Evolutionary conservation across 2,113 vertebrate genomes (phyloP), one percentile per base, ranked within the genome.

Genomic region (Pterocles orientalis): DNA sequence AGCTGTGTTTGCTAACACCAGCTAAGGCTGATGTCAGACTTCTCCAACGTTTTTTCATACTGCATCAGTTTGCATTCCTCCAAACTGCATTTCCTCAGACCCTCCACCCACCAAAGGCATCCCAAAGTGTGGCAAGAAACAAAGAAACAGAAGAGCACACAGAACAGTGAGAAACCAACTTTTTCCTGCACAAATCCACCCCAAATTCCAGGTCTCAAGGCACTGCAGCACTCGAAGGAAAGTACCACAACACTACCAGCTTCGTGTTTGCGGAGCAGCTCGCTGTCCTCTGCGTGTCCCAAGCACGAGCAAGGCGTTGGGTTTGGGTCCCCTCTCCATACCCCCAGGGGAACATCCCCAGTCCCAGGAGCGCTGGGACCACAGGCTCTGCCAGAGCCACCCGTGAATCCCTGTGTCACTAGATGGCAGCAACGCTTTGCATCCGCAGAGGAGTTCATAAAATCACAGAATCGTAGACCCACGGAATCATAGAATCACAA

Each of bases 381-480:
- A 0, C 31, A 3, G 48, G 20, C n/a, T 58, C 3, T 34, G 72
- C 28, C 25, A 39, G 26, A 15, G 68, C 68, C 86, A 1, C 39
- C 39, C 5, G 2, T 1, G 20, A 5, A 0, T 2, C 54, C 43
- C 82, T 1, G 1, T 26, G 20, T 86, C 96, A 84, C 76, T 86
- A 95, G 96, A 75, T 97, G 96, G 96, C 95, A 8, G 80, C 96
- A 96, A 12, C 10, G 86, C 86, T 60, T 24, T 3, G 77, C 39
- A 9, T 39, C 54, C 77, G 2, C 2, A 18, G 8, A 39, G 81
- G 29, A 41, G 41, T 5, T 41, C 41, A 14, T 41, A 41, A 14
- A 41, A 41, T 41, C 41, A 39, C 39, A 39, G 39, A 39, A 39
- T 39, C 39, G 39, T 39, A 39, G 41, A 41, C 41, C 14, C 41